Evolutionary conservation across 2,888 invertebrate species (phyloP), one percentile per base, ranked within the genome.

Genomic region (Nineta flava): DNA sequence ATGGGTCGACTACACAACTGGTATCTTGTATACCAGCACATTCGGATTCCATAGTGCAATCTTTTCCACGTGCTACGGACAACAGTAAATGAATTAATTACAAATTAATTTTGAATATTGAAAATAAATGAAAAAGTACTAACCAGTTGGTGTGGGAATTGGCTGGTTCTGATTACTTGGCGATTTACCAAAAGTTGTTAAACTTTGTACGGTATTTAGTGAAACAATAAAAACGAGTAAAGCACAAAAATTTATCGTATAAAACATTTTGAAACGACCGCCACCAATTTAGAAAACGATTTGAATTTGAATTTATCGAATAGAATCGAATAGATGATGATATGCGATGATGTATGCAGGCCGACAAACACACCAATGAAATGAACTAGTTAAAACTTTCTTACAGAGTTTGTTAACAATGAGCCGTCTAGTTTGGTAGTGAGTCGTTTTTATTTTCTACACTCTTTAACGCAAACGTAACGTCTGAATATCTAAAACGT

Each of bases 1-100:
- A 73, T 46, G 73, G 71, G 32, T 81, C 81, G 49, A 76, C 65
- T 10, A 81, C 77, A 55, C 83, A 83, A 15, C 80, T 79, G 2
- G 79, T 77, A 55, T 75, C 73, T 57, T 72, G 73, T 56, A 81
- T 78, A 2, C 75, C 76, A 0, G 72, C 71, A 58, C 83, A 83
- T 46, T 83, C 81, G 2, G 72, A 66, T 54, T 81, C 77, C 16
- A 72, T 65, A 32, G 63, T 69, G 59, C 83, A 83, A 48, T 76
- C 76, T 1, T 77, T 74, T 3, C 79, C 81, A 72, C 64, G 62
- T 50, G 61, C 67, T 65, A 53, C 21, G 52, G 52, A 26, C 52
- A 43, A 15, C 41, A 21, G 4, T 5, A 26, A 35, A 34, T 9
- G 9, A 31, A 3, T 43, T 26, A n/a, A 10, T 4, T 49, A 16